Evolutionary conservation across 1,140 invertebrate species (phyloP), one percentile per base, ranked within the genome.

Genomic region (Holotrichia oblita): DNA sequence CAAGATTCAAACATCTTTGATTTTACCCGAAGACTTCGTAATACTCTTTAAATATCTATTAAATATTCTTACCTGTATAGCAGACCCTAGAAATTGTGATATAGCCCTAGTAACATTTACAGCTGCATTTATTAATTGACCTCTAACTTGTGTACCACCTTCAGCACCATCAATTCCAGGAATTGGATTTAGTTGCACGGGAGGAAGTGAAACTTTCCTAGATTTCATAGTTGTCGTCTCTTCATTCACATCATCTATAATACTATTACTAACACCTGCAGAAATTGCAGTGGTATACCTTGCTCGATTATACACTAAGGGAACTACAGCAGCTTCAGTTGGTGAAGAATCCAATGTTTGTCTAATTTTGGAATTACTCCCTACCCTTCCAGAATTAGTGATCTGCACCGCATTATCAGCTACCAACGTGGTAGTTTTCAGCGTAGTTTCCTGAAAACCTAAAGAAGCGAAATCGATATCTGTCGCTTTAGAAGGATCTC

Each of bases 71-170:
- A 93, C 93, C 90, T 93, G 91, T 82, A 94, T 90, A 17, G 93
- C 93, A 82, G 92, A 90, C 83, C 92, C 92, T 82, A 94, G 88
- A 84, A 94, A 93, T 84, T 92, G 91, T 81, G 92, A 92, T 82
- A 94, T 92, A 3, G 92, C 91, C 86, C 90, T 90, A 7, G 93
- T 93, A 77, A 93, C 92, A 81, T 93, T 93, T 77, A 93, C 91
- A 73, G 92, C 92, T 42, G 91, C 92, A 76, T 89, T 91, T 8
- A 94, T 89, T 44, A 93, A 88, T 85, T 92, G 91, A 78, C 89
- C 91, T 80, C 91, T 85, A 59, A 91, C 87, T 10, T 88, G 87
- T 7, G 85, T 80, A 17, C 83, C 82, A 0, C 79, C 78, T 61
- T 80, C 77, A n/a, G n/a, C n/a, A 76, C 81, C 80, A 24, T 82